phyloP scores from a whole-genome alignment of 2,888 invertebrate genomes.

The Entomobrya proxima region DNA sequence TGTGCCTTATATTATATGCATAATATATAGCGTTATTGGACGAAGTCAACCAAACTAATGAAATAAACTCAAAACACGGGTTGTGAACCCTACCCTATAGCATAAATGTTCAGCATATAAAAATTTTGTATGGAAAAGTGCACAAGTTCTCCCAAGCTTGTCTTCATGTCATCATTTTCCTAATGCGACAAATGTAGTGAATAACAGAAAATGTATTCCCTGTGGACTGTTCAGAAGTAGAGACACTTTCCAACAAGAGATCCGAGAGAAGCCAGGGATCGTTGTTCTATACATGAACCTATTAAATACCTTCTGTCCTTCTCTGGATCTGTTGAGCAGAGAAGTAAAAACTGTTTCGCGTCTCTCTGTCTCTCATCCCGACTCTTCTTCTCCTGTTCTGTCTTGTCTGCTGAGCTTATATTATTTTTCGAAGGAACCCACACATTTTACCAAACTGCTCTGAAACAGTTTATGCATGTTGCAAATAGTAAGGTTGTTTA shows the following conservation, averaged over 20 bases:
- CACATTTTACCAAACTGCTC: background rate
- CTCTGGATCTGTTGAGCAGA: background rate
- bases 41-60: conserved; percentile 48
- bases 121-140: background rate
- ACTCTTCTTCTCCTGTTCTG: background rate
- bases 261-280: conserved; percentile 10
- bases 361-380: background rate
- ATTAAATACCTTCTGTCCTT: conserved; percentile 56
- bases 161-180: conserved; percentile 65
- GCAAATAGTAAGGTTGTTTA: conserved; percentile 26
- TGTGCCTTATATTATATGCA: background rate
- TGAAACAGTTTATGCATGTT: conserved; percentile 27
- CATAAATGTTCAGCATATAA: background rate
- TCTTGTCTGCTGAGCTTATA: background rate
- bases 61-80: conserved; percentile 30
- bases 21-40: background rate
- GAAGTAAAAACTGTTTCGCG: background rate
- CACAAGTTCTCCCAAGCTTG: conserved; percentile 31
- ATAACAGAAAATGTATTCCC: conserved; percentile 61
- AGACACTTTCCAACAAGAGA: conserved; percentile 44
- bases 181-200: conserved; percentile 67
- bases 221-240: conserved; percentile 51
- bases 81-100: conserved; percentile 16
- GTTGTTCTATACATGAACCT: conserved; percentile 30
- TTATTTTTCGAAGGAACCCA: background rate